Evolutionary conservation across 2,888 invertebrate species (phyloP).

Genomic region (Epirrita christyi): DNA sequence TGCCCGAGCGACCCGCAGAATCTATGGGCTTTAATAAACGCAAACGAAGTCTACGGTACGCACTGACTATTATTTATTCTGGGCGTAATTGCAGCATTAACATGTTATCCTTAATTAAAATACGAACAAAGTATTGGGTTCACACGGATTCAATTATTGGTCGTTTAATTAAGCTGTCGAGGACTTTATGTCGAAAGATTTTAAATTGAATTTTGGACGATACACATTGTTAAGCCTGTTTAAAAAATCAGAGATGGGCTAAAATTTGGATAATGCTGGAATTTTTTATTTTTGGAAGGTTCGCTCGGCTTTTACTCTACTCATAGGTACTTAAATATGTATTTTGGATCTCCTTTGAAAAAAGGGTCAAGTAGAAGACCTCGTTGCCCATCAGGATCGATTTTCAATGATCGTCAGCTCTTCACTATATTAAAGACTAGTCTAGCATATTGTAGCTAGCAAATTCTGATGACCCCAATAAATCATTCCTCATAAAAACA

Average conservation of each 20-base stretch:
- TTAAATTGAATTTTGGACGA: slow-evolving; percentile 19
- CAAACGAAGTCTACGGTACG: slow-evolving; percentile 64
- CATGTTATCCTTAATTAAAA: slow-evolving; percentile 74
- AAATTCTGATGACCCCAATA: slow-evolving; percentile 14
- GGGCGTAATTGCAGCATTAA: slow-evolving; percentile 74
- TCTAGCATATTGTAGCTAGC: not conserved
- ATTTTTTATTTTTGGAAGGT: too few relatives aligned
- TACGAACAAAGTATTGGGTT: slow-evolving; percentile 59
- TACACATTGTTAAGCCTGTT: too few relatives aligned
- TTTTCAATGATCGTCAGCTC: too few relatives aligned
- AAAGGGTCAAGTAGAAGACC: too few relatives aligned
- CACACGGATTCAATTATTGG: slow-evolving; percentile 55
- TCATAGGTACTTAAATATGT: too few relatives aligned
- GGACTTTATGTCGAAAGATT: slow-evolving; percentile 18
- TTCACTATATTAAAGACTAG: too few relatives aligned
- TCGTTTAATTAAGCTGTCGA: slow-evolving; percentile 52
- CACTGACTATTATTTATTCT: slow-evolving; percentile 24
- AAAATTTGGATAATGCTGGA: too few relatives aligned
- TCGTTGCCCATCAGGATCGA: too few relatives aligned
- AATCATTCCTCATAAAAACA: slow-evolving; percentile 43
- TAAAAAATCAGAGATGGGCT: too few relatives aligned
- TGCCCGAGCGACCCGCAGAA: slow-evolving; percentile 68
- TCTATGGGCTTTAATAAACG: slow-evolving; percentile 83
- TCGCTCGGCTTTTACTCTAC: too few relatives aligned
- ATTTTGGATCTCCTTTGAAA: too few relatives aligned